Evolutionary conservation across 2,888 invertebrate genomes (phyloP).

Genomic region (Nysson spinosus): DNA sequence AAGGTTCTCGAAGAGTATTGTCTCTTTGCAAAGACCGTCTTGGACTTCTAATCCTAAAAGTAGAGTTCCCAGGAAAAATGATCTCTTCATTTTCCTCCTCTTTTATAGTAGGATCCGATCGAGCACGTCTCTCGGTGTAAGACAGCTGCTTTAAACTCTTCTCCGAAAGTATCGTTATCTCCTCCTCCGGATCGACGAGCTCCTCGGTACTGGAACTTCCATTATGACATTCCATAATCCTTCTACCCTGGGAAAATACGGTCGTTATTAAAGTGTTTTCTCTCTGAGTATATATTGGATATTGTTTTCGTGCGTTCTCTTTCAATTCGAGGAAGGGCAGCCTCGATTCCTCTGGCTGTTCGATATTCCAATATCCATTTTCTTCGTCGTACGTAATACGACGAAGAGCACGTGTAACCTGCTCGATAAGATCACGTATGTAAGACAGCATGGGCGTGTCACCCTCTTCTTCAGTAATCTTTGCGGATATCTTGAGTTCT

Average conservation of each 20-base stretch:
- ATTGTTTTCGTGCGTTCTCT: neutral
- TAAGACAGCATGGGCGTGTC: slow-evolving; percentile 58
- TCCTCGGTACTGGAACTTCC: slow-evolving; percentile 7
- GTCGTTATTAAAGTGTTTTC: slow-evolving; percentile 22
- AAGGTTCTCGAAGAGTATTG: neutral
- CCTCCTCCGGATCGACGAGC: slow-evolving; percentile 1
- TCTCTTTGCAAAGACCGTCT: neutral
- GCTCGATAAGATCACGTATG: slow-evolving; percentile 61
- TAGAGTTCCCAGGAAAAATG: neutral
- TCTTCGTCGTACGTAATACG: slow-evolving; percentile 11
- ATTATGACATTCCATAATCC: slow-evolving; percentile 7
- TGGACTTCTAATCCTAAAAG: slow-evolving; percentile 11
- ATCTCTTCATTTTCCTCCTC: neutral
- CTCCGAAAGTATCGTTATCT: slow-evolving; percentile 20
- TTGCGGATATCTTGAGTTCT: slow-evolving; percentile 49
- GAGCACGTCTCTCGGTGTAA: neutral
- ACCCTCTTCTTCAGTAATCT: slow-evolving; percentile 51
- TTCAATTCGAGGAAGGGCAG: neutral
- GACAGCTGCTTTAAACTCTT: neutral
- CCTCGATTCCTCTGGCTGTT: neutral
- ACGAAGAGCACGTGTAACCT: slow-evolving; percentile 35
- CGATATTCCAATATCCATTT: neutral
- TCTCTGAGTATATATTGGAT: neutral
- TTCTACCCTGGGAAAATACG: slow-evolving; percentile 12
- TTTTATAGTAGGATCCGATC: slow-evolving; percentile 2